phyloP scores from a whole-genome alignment of 2,113 vertebrate species.

The Oplegnathus fasciatus region DNA sequence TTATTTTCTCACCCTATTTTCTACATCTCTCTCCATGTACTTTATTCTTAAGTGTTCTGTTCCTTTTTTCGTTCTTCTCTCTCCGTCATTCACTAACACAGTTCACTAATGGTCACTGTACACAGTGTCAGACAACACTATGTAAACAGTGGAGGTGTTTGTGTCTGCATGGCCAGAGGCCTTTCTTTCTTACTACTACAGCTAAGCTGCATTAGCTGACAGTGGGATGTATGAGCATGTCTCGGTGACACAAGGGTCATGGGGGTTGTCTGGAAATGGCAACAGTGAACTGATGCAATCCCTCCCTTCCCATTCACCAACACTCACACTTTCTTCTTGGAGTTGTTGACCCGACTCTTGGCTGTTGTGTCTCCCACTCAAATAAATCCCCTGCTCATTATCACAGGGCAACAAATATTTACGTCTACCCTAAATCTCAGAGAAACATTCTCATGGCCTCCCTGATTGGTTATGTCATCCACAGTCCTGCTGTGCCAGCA shows the following conservation, averaged over 20 bases:
- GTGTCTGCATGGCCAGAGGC: slow-evolving; percentile 35
- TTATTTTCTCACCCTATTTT: slow-evolving; percentile 5
- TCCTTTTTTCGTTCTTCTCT: not conserved
- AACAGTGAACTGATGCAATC: slow-evolving; percentile 9
- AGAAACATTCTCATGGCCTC: slow-evolving; percentile 77
- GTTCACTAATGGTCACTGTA: slow-evolving; percentile 30
- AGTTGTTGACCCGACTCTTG: slow-evolving; percentile 46
- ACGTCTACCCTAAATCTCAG: slow-evolving; percentile 61
- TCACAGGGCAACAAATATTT: slow-evolving; percentile 76
- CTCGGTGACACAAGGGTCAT: slow-evolving; percentile 23
- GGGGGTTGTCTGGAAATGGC: slow-evolving; percentile 25
- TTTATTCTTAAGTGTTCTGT: not conserved
- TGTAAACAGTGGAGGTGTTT: slow-evolving; percentile 59
- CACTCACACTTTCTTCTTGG: not conserved
- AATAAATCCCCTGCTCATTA: slow-evolving; percentile 63
- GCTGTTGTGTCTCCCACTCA: slow-evolving; percentile 66
- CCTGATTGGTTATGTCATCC: slow-evolving; percentile 53
- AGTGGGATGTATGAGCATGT: slow-evolving; percentile 25
- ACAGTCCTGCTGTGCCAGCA: slow-evolving; percentile 14
- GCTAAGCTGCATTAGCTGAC: slow-evolving; percentile 19
- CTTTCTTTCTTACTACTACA: slow-evolving; percentile 29
- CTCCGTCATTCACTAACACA: not conserved
- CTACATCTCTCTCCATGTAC: not conserved
- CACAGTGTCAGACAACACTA: slow-evolving; percentile 26
- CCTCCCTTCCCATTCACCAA: not conserved